Conservation (phyloP, 2,888 invertebrate genomes). For the Apodemia mormo region DNA sequence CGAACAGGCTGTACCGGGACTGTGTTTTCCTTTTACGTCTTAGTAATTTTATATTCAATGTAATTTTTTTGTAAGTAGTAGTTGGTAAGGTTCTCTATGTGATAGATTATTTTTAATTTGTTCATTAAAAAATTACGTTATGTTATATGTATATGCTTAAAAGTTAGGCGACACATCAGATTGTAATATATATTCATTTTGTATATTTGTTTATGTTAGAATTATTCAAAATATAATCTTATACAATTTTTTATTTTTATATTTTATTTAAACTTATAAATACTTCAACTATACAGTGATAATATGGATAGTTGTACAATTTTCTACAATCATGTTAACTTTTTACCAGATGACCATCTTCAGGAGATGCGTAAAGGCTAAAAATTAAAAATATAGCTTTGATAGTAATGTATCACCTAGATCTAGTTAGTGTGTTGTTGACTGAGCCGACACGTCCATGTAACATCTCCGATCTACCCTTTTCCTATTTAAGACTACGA, state of each 20-base stretch:
- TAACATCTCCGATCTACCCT: no score
- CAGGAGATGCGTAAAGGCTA: no score
- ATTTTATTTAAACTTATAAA: neutral
- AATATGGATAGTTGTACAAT: no score
- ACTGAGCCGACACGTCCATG: no score
- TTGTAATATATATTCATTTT: constrained; percentile 17
- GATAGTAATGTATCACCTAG: no score
- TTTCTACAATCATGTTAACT: no score
- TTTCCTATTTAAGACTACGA: no score
- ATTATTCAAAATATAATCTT: constrained; percentile 18
- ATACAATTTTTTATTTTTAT: constrained; percentile 3
- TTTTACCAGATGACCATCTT: no score
- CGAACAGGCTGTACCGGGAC: neutral
- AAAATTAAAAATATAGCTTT: no score
- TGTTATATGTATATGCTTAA: neutral
- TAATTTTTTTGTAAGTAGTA: neutral
- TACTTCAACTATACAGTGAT: no score
- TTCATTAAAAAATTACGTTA: neutral
- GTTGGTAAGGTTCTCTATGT: neutral
- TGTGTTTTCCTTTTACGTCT: neutral
- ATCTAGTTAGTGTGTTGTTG: no score
- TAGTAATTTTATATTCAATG: neutral
- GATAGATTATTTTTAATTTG: constrained; percentile 11
- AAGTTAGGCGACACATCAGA: neutral
- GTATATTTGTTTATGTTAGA: constrained; percentile 9